Base-by-base conservation (phyloP, 2,888 invertebrate species). In the Xestia sexstrigata region DNA sequence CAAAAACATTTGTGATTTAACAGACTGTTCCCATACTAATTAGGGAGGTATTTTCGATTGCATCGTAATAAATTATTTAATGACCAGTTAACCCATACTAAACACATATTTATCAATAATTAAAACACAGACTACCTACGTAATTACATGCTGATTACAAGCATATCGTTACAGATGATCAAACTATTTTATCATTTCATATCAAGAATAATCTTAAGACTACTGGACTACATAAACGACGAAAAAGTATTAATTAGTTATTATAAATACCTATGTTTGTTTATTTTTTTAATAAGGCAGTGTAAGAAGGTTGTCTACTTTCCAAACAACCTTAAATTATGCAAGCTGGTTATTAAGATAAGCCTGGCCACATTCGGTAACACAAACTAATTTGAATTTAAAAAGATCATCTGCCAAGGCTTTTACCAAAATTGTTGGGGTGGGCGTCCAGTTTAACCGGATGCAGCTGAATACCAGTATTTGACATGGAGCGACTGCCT, bases 131-230 rank as follows among this genome's bases (percentile, higher is more conserved):
- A 17, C 42, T 45, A 52, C 52, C 11, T 55, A 76, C 35, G 30
- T 78, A 55, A 78, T 76, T 76, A 77, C 47, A 58, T 8, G 15
- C 23, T 52, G 66, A 78, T 76, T 55, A 78, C 11, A 7, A 78
- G 26, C 26, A n/a, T 75, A 75, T 75, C 49, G 17, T 42, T 26
- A 8, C 20, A 39, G 30, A 62, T 76, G 49, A 75, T 75, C 42
- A 30, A 42, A 62, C 13, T 42, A 30, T 30, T n/a, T n/a, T 58
- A 74, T 74, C 17, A 17, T n/a, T 30, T 20, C 7, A 69, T 72
- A 45, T 20, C 70, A 39, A 20, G 39, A 11, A 20, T 73, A 58
- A 73, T 45, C n/a, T 45, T 45, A 45, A 49, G 39, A 17, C 23
- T 23, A 39, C 76, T 60, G 60, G 58, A 30, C 23, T 70, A 39